Conservation (phyloP, 2,113 vertebrate species). For the Cyanistes caeruleus region DNA sequence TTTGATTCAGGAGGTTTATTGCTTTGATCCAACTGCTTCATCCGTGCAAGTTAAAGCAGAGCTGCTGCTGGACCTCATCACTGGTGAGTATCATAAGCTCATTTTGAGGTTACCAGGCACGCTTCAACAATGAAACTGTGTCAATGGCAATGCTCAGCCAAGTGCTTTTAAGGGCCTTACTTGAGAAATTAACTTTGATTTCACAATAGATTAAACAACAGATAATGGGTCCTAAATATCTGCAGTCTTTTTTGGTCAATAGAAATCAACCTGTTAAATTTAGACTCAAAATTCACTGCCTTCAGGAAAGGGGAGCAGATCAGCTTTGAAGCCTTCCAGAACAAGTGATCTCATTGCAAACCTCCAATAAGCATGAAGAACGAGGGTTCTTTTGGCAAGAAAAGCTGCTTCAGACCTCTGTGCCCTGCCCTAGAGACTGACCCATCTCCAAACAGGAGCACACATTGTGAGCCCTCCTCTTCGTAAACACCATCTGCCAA, state of each 20-base stretch:
- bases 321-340: slow-evolving; percentile 23
- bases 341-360: not conserved
- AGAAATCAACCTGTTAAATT: not conserved
- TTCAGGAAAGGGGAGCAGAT: not conserved
- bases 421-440: not conserved
- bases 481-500: slow-evolving; percentile 43
- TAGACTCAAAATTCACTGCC: not conserved
- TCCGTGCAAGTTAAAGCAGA: slow-evolving; percentile 45
- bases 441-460: not conserved
- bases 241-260: not conserved
- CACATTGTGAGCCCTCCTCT: not conserved
- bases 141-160: not conserved
- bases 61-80: slow-evolving; percentile 53
- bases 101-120: not conserved
- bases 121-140: not conserved
- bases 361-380: not conserved
- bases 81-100: slow-evolving; percentile 66
- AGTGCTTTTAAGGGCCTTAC: not conserved
- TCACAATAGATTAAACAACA: not conserved
- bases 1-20: slow-evolving; percentile 71
- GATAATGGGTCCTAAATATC: not conserved
- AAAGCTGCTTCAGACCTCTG: not conserved
- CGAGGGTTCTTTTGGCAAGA: not conserved
- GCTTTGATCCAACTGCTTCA: slow-evolving; percentile 76
- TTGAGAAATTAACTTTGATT: not conserved